Evolutionary conservation across 2,113 vertebrate species (phyloP).

Genomic region (Colinus virginianus): DNA sequence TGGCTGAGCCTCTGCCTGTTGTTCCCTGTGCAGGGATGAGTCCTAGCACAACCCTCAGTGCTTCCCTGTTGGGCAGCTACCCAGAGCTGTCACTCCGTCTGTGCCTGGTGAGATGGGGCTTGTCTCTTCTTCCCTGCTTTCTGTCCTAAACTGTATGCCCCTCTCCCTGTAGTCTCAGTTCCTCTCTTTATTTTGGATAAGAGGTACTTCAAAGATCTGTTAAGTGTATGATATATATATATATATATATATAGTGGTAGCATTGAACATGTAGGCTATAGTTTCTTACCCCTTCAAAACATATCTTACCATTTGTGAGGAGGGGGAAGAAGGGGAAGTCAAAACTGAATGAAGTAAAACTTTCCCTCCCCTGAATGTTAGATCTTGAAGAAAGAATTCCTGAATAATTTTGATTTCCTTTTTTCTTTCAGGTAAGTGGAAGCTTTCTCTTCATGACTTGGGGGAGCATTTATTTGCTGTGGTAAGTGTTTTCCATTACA

Average conservation of each 20-base stretch:
- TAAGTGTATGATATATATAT: neutral
- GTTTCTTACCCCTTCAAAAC: neutral
- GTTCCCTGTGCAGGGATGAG: neutral
- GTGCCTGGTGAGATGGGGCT: neutral
- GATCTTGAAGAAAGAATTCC: neutral
- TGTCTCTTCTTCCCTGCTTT: neutral
- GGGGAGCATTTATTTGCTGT: constrained; percentile 40
- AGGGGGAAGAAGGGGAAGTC: neutral
- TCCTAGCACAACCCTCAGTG: fast-evolving
- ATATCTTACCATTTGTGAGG: neutral
- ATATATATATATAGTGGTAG: neutral
- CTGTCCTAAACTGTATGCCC: neutral
- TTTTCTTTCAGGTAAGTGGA: constrained; percentile 81
- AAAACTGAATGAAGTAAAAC: neutral
- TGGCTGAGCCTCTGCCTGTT: neutral
- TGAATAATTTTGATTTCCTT: neutral
- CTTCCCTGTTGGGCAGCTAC: neutral
- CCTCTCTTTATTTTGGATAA: neutral
- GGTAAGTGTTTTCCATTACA: constrained; percentile 75
- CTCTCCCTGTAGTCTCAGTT: neutral
- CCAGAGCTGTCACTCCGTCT: fast-evolving
- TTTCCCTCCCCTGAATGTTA: neutral
- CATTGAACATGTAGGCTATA: neutral
- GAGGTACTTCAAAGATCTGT: neutral
- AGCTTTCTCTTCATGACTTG: constrained; percentile 68